Evolutionary conservation across 2,888 invertebrate genomes (phyloP), one percentile per base, ranked within the genome.

Genomic region (Caenorhabditis afra): DNA sequence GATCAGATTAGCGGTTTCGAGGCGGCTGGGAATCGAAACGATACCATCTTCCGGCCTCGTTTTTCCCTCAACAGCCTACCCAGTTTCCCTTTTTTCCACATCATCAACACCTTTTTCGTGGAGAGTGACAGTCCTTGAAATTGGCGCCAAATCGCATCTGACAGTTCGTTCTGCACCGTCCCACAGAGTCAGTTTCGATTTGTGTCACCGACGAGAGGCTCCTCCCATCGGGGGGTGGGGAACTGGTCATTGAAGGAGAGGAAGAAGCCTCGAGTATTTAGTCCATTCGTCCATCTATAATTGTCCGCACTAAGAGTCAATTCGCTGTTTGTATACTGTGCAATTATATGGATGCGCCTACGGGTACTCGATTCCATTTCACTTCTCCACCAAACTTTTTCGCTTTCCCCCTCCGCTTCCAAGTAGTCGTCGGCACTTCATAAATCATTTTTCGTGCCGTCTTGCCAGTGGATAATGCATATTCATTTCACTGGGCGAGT

Each of bases 121-220:
- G 29, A n/a, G n/a, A n/a, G 29, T 29, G 29, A 29, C 4, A 29
- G 29, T 5, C 29, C 29, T 29, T 29, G 53, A 35, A 35, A 29
- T 23, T 37, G 53, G 61, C 61, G 62, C 55, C 49, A 71, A 71
- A 71, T 71, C 57, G 57, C 22, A 47, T 57, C 14, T 71, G 71
- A 71, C 71, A 71, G 71, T 71, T 64, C 55, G 16, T 44, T 50
- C 45, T 11, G 41, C 35, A 52, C 71, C 62, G 71, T 61, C 55
- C 49, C 62, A 57, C 22, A 64, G 22, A 64, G 71, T 64, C 71
- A 62, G 44, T 61, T 70, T 39, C 23, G 22, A 71, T 71, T 71
- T 64, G 29, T 71, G 71, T 64, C 71, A 70, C 52, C 11, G 14
- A 11, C 14, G 29, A 29, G 29, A 29, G 7, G 4, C 29, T 29